Base-by-base conservation (phyloP, 2,113 vertebrate genomes). In the Aix galericulata region DNA sequence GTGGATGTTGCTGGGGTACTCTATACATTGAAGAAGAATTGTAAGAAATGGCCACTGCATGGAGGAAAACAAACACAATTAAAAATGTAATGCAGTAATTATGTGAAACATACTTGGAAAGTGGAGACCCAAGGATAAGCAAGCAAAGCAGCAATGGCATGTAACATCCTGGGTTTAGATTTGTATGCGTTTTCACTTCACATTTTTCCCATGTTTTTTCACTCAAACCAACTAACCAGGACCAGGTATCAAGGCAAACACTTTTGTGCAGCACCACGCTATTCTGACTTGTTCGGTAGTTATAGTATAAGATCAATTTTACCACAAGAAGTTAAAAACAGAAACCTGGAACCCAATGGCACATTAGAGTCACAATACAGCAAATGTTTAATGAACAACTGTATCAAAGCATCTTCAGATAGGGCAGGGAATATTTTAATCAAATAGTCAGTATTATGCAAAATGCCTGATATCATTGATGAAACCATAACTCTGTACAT, bases 221-320 rank as follows among this genome's bases (percentile, higher is more conserved):
- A 7, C 94, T 94, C 94, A 97, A 97, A 97, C 94, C 95, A 94
- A 75, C 97, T 91, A 95, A 96, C 90, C 82, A 85, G 85, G 93
- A 95, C 88, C 94, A 91, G 95, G 92, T 96, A 96, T 94, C 93
- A 96, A 97, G 92, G 96, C 94, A 91, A 72, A 94, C 22, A 8
- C 62, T 94, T 44, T 44, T 62, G 89, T 94, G 95, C 95, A 86
- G 91, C 95, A 77, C 79, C 26, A 85, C 6, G 9, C 81, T 97
- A 77, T 63, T 91, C 93, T 91, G 91, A 40, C 22, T 74, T 3
- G 18, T 42, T 91, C 64, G 75, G 81, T 68, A 69, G 72, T n/a
- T 73, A 67, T 8, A 82, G 79, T 71, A 73, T 15, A 71, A 93
- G 82, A 89, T 59, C 74, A 84, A 83, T 89, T 96, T 46, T 68